These are phyloP conservation scores for Macropus fuliginosus DNA, from an alignment of 2,797 vertebrate genomes.

Conservation along the genomic window DNA sequence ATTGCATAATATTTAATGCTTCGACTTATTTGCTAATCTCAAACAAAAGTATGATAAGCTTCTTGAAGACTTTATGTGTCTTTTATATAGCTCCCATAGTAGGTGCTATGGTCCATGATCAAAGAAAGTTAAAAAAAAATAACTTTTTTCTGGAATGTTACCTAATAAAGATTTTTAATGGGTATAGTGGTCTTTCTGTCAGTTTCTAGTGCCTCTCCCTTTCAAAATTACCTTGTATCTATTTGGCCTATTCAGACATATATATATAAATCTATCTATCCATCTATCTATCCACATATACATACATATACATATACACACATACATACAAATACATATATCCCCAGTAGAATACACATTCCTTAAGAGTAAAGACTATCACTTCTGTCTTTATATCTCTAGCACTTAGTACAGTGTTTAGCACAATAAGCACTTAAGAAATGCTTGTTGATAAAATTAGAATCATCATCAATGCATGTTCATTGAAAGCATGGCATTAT, in stretches of 20 bases:
- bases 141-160: neutral
- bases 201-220: neutral
- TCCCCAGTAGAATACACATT: neutral
- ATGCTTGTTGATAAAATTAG: neutral
- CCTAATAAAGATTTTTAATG: neutral
- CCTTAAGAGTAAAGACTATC: neutral
- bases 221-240: neutral
- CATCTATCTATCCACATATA: neutral
- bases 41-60: neutral
- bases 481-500: constrained; percentile 19
- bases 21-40: neutral
- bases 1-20: neutral
- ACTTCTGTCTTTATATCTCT: neutral
- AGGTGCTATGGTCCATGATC: neutral
- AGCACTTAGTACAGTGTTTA: neutral
- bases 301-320: neutral
- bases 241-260: neutral
- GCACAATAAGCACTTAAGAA: neutral
- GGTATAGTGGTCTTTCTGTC: neutral
- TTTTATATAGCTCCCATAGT: neutral
- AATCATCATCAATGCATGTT: constrained; percentile 28
- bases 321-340: neutral
- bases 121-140: neutral
- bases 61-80: neutral
- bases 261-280: neutral